Evolutionary conservation across 2,797 vertebrate genomes (phyloP).

Genomic region (Acanthiza pusilla): DNA sequence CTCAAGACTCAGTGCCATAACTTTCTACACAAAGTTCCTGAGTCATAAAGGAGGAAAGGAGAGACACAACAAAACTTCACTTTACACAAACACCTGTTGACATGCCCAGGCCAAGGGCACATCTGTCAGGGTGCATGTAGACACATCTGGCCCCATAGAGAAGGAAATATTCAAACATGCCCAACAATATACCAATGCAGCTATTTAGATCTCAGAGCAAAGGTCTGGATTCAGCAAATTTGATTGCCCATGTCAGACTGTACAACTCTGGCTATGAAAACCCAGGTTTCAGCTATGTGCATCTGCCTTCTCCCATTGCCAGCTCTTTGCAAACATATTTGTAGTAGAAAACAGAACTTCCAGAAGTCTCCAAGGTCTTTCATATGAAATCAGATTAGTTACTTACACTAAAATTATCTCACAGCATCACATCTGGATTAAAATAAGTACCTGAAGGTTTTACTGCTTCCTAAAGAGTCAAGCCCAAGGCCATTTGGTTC

Average conservation of each 20-base stretch:
- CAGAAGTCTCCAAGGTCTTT: neutral
- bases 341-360: neutral
- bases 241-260: neutral
- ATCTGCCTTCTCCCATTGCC: neutral
- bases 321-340: neutral
- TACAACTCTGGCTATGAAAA: neutral
- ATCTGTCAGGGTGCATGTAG: neutral
- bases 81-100: neutral
- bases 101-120: neutral
- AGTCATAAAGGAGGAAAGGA: neutral
- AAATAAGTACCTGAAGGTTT: neutral
- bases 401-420: neutral
- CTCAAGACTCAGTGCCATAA: neutral
- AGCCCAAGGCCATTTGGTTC: neutral
- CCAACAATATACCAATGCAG: neutral
- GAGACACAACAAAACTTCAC: neutral
- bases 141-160: neutral
- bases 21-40: neutral
- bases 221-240: neutral
- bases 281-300: neutral
- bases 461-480: neutral
- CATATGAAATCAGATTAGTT: neutral
- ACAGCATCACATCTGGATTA: neutral
- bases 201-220: neutral
- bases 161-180: neutral